Evolutionary conservation across 2,888 invertebrate species (phyloP), one percentile per base, ranked within the genome.

Genomic region (Drosophila multiciliata): DNA sequence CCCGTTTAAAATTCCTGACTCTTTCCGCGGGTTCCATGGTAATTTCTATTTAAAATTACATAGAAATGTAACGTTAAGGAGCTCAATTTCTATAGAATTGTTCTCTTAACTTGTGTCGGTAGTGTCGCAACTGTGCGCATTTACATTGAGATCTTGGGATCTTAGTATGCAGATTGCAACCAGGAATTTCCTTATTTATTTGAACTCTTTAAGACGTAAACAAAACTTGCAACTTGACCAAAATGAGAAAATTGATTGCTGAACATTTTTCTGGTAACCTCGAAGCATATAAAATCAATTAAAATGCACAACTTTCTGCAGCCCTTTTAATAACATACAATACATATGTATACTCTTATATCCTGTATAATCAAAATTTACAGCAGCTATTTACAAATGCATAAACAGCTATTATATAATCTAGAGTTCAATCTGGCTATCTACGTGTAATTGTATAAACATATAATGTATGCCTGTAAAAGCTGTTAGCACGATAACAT

Each of bases 401-500:
- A 8, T 3, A 38, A 38, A 38, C 17, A 17, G 8, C 38, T 17
- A 38, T 17, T 17, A 17, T 17, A 38, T 17, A 17, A 38, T 3
- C 8, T 38, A 17, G 1, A 36, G 36, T 7, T 36, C 2, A 17
- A 36, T 17, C 1, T 36, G 36, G 36, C 15, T 36, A 3, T 36
- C 1, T 36, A 15, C 36, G 17, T 45, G 23, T 23, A 15, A 8
- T 23, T 45, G 7, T 45, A 45, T 45, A 45, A 45, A 45, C 2
- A 7, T 45, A 7, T 45, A 35, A 15, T 35, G 17, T 9, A 15
- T 15, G 36, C 12, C 45, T 45, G 1, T 45, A 23, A 45, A 15
- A 45, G 12, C 42, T 20, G 26, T 29, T 49, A 15, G 49, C 17
- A 59, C 59, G 48, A 63, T 33, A 58, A 23, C 33, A 35, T 35